Evolutionary conservation across 2,113 vertebrate genomes (phyloP).

Genomic region (Embiotoca jacksoni): DNA sequence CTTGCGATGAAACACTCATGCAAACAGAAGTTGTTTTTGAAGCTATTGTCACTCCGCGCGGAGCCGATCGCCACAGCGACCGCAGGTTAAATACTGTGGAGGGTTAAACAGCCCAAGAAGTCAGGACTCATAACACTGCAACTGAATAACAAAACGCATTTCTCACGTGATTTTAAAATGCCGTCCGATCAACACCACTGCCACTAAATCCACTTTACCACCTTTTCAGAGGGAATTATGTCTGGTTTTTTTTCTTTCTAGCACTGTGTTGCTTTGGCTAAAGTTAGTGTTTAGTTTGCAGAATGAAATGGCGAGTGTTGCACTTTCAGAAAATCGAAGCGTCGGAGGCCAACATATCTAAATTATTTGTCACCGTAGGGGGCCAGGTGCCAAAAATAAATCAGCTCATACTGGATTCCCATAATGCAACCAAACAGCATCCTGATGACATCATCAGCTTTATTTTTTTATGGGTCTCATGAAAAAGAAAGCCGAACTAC

Average conservation of each 20-base stretch:
- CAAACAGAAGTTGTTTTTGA: conserved; percentile 51
- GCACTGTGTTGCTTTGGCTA: background rate
- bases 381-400: background rate
- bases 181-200: too few relatives aligned
- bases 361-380: background rate
- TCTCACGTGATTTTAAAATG: too few relatives aligned
- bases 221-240: too few relatives aligned
- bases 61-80: background rate
- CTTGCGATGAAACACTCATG: conserved; percentile 35
- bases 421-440: background rate
- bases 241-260: background rate
- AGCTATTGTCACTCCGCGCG: conserved; percentile 40
- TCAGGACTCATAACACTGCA: background rate
- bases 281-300: background rate
- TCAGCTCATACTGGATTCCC: background rate
- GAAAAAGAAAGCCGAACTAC: conserved; percentile 1
- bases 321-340: background rate
- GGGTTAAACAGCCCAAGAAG: background rate
- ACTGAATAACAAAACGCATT: background rate
- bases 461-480: background rate
- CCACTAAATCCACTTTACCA: too few relatives aligned
- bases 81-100: background rate
- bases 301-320: background rate
- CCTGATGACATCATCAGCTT: background rate
- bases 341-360: background rate